Base-by-base conservation (phyloP, 2,113 vertebrate genomes). In the Pithys albifrons region DNA sequence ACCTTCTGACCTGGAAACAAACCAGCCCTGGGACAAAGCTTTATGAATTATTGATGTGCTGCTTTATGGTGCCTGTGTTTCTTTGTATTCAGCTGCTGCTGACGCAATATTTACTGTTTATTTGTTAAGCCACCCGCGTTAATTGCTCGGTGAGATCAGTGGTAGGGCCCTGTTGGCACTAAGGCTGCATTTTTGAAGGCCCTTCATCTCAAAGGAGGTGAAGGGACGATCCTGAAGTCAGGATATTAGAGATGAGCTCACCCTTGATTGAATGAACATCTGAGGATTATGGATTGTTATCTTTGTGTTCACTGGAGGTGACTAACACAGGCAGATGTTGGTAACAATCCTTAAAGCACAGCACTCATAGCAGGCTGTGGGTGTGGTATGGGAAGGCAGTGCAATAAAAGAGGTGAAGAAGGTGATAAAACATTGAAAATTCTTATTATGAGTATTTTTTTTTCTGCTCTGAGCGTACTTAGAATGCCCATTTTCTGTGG, bases 91-190 rank as follows among this genome's bases (percentile, higher is more conserved):
- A 66, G 85, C 19, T 67, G 45, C 83, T 64, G 12, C 23, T 78
- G 73, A 57, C 0, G 7, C 37, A 66, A 1, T 46, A 7, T 59
- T 85, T 52, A 45, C 37, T 87, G 61, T 79, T 85, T 54, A 18
- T 52, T 76, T 76, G 61, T 46, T 46, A 39, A 55, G 16, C 12
- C 12, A 43, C 13, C 18, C 6, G 3, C 83, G 45, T 48, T 10
- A 41, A 45, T 71, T 54, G 58, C 82, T 66, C 0, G 0, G 5
- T 0, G 0, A 35, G 43, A 22, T 83, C 49, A 6, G 57, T 31
- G 73, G 35, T 62, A 82, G 25, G 24, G 49, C 33, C 54, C 83
- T 82, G 19, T 31, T 7, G 7, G 24, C 54, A 19, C 20, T 72
- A 28, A 4, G 6, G 25, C 29, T 46, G 18, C n/a, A 2, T 37